Conservation (phyloP, 2,888 invertebrate species). For the Tachystola acroxantha region DNA sequence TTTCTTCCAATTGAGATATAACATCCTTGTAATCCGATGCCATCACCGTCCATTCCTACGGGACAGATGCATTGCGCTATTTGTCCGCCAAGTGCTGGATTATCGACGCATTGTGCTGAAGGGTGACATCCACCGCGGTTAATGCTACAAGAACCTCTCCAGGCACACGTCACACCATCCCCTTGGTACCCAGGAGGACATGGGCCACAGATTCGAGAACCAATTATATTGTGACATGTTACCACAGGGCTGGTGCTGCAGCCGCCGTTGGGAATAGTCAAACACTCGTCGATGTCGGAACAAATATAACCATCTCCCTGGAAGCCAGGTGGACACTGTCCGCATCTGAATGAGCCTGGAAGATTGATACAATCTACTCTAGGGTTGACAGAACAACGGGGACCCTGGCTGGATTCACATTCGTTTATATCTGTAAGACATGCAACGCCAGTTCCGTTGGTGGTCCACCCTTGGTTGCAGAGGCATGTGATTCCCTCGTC, state of each 20-base stretch:
- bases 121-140: slow-evolving; percentile 93
- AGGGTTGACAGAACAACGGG: slow-evolving; percentile 89
- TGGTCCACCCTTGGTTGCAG: slow-evolving; percentile 94
- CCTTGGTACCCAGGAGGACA: slow-evolving; percentile 95
- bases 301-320: slow-evolving; percentile 93
- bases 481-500: slow-evolving; percentile 85
- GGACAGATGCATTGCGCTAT: slow-evolving; percentile 88
- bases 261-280: slow-evolving; percentile 89
- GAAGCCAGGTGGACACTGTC: slow-evolving; percentile 91
- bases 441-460: slow-evolving; percentile 81
- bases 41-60: slow-evolving; percentile 86
- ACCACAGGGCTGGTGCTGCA: slow-evolving; percentile 90
- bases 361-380: slow-evolving; percentile 91
- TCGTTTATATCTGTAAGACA: slow-evolving; percentile 94
- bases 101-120: slow-evolving; percentile 86
- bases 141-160: slow-evolving; percentile 82
- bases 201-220: slow-evolving; percentile 89
- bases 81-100: slow-evolving; percentile 72
- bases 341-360: slow-evolving; percentile 93
- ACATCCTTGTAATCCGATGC: slow-evolving; percentile 89
- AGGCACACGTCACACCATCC: slow-evolving; percentile 87
- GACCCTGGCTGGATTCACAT: slow-evolving; percentile 81
- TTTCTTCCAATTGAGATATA: slow-evolving; percentile 42
- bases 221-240: slow-evolving; percentile 91
- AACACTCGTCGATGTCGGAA: slow-evolving; percentile 93